Base-by-base conservation (phyloP, 2,113 vertebrate species). In the Protomyctophum bolini region DNA sequence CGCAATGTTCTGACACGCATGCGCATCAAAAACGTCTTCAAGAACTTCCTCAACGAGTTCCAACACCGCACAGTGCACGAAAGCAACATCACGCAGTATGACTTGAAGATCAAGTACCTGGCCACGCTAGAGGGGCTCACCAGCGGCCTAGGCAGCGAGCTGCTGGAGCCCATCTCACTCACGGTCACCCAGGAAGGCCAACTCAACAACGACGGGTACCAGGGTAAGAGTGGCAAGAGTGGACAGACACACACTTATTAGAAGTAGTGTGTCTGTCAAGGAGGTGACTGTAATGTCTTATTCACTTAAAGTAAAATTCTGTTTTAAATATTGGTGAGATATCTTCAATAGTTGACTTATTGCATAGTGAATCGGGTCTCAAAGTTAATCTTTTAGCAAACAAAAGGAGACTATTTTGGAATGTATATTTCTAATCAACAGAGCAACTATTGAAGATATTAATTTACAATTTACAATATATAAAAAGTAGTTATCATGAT, bases 1-100 rank as follows among this genome's bases (percentile, higher is more conserved):
- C 96, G 96, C 80, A 99, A 98, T 70, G 75, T 98, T 72, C 82
- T 99, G 69, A 99, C 97, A 3, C 95, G 97, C 65, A 92, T 97
- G 70, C 93, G 98, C 50, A 99, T 99, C 86, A 98, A 95, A 79
- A 99, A 98, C 0, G 97, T 99, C 63, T 99, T 99, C 86, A 98
- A 95, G 91, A 96, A 98, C 77, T 99, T 99, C 87, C 94, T 99
- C 0, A 96, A 94, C 3, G 97, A 99, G 81, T 99, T 99, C 83
- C 98, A 97, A 88, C 93, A 91, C 62, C 96, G 95, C 87, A 98
- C 98, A 48, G 94, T 98, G 58, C 93, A 91, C 1, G 95, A 97
- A 82, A 95, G 96, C 80, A 96, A 94, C 0, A 97, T 99, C 76
- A 94, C 94, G 0, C 87, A 90, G 0, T 96, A 98, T 0, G 98